A percentile compares a stretch with the other conserved stretches of the same genome.
phyloP scores from a whole-genome alignment of 1,140 invertebrate species.

The Polypedilum pembai region DNA sequence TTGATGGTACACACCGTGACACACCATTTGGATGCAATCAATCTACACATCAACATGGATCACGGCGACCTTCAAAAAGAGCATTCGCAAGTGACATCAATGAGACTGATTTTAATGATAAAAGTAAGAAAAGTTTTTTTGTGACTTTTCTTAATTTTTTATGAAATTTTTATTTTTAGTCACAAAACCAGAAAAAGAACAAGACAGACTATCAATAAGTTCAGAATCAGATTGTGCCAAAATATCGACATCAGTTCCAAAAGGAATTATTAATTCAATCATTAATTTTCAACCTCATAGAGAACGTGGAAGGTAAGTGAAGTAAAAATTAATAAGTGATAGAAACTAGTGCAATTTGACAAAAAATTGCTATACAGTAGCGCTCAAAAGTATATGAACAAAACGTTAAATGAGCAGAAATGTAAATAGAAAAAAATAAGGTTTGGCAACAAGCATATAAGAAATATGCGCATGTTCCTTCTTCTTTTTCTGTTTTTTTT shows the following conservation, averaged over 20 bases:
- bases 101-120: constrained; percentile 39
- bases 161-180: constrained; percentile 33
- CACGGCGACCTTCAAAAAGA: not conserved
- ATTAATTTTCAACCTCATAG: constrained; percentile 44
- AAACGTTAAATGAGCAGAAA: too few species aligned
- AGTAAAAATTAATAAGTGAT: constrained; percentile 29
- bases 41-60: constrained; percentile 25
- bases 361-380: too few species aligned
- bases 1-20: constrained; percentile 84
- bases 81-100: constrained; percentile 37
- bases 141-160: constrained; percentile 38
- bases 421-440: too few species aligned
- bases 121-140: constrained; percentile 39
- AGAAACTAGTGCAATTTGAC: too few species aligned
- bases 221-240: constrained; percentile 60
- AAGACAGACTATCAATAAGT: constrained; percentile 51
- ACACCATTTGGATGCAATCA: constrained; percentile 53
- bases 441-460: too few species aligned
- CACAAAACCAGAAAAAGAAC: constrained; percentile 39
- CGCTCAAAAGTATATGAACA: too few species aligned
- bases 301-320: constrained; percentile 54
- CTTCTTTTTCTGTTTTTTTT: too few species aligned
- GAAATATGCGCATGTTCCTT: too few species aligned
- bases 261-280: constrained; percentile 40
- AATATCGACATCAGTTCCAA: constrained; percentile 38